Evolutionary conservation across 2,797 vertebrate species (phyloP).

Genomic region (Cetoscarus ocellatus): DNA sequence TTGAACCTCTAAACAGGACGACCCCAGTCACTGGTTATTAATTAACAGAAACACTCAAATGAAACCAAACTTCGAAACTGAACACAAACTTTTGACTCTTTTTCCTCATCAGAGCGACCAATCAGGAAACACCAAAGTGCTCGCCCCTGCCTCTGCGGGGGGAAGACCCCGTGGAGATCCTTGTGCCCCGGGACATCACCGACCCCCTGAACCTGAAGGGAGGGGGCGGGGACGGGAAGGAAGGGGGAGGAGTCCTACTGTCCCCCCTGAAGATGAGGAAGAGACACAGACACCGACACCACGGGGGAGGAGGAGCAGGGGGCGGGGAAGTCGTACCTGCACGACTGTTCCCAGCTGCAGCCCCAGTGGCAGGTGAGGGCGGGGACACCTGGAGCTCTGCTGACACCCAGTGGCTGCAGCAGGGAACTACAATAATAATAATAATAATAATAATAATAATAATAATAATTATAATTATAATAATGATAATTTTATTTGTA

Average conservation of each 20-base stretch:
- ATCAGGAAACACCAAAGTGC: slow-evolving; percentile 88
- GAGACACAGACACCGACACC: slow-evolving; percentile 88
- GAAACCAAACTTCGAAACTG: too few species aligned
- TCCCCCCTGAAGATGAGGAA: slow-evolving; percentile 82
- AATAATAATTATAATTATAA: too few species aligned
- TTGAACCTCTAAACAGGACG: too few species aligned
- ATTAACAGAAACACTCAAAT: too few species aligned
- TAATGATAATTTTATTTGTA: too few species aligned
- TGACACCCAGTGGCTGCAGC: not conserved
- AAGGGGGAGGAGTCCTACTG: slow-evolving; percentile 67
- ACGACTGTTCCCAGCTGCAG: slow-evolving; percentile 34
- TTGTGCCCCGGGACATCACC: slow-evolving; percentile 92
- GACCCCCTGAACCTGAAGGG: slow-evolving; percentile 92
- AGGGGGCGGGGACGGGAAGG: slow-evolving; percentile 57
- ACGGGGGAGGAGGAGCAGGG: slow-evolving; percentile 63
- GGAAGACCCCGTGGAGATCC: slow-evolving; percentile 90
- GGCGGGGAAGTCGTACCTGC: slow-evolving; percentile 13
- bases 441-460: too few species aligned
- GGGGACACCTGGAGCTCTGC: not conserved
- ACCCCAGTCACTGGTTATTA: too few species aligned
- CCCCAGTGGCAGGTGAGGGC: slow-evolving; percentile 28
- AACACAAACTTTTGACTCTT: too few species aligned
- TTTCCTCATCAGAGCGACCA: slow-evolving; percentile 59
- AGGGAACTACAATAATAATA: too few species aligned
- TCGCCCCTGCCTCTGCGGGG: slow-evolving; percentile 89